Evolutionary conservation across 2,888 invertebrate genomes (phyloP).

Genomic region (Brachylomia viminalis): DNA sequence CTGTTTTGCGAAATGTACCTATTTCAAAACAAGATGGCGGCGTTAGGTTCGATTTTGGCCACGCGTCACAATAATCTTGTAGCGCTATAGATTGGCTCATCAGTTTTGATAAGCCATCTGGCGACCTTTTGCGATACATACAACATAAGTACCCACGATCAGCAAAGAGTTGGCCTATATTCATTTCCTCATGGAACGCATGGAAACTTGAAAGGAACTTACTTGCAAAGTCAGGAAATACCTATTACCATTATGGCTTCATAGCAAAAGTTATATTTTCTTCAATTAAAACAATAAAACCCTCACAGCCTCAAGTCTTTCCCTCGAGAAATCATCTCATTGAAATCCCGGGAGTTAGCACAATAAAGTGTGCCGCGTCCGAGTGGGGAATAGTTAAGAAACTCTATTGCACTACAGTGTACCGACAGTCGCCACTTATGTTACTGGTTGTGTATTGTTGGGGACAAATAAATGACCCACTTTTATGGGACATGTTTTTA

Average conservation of each 20-base stretch:
- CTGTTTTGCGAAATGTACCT: not conserved
- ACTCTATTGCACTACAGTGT: slow-evolving; percentile 62
- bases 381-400: slow-evolving; percentile 67
- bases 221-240: not conserved
- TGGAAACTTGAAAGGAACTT: not conserved
- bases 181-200: not conserved
- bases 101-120: not conserved
- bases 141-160: not conserved
- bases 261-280: slow-evolving; percentile 21
- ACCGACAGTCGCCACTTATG: slow-evolving; percentile 62
- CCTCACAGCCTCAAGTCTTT: slow-evolving; percentile 33
- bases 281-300: slow-evolving; percentile 44
- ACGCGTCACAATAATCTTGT: too few relatives aligned
- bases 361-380: slow-evolving; percentile 57
- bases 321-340: slow-evolving; percentile 65
- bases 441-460: slow-evolving; percentile 53
- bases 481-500: slow-evolving; percentile 46
- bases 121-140: not conserved
- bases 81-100: too few relatives aligned
- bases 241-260: slow-evolving; percentile 1
- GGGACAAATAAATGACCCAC: slow-evolving; percentile 44
- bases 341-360: slow-evolving; percentile 51
- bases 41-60: not conserved
- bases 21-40: not conserved
- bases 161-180: not conserved